Evolutionary conservation across 2,888 invertebrate species (phyloP), one percentile per base, ranked within the genome.

Genomic region (Melolontha melolontha): DNA sequence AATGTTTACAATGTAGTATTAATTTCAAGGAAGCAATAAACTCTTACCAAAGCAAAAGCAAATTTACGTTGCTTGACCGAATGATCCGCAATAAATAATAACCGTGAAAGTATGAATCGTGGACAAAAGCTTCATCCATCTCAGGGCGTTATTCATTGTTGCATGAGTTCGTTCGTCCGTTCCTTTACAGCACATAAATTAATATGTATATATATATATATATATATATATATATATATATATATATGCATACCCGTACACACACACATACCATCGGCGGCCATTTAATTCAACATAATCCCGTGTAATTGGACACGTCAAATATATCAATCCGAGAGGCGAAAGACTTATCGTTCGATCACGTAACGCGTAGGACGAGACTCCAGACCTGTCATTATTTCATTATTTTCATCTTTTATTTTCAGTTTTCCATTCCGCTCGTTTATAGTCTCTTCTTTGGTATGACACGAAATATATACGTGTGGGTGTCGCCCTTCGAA

Each of bases 301-400:
- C 59, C 29, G 27, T 59, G 59, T 59, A 59, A 59, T 59, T 59
- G 59, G 59, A 59, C 59, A 44, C 44, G 59, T 59, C 59, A 59
- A 59, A 59, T 59, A 59, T 59, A 59, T 59, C 59, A 59, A 59
- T 59, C 59, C 12, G 59, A 8, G 44, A 59, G 44, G 27, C 22
- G 40, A 27, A 16, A 47, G 11, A 14, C 17, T 29, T 34, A 44
- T 44, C 59, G 59, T 29, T 59, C 44, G 44, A 59, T 59, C 59
- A 59, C 27, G 44, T 27, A 29, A 12, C 12, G 59, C 44, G 59
- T 59, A 29, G 59, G 59, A 27, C 11, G 59, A 14, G 44, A 29
- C 59, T 44, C n/a, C 44, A 54, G 29, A 10, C 44, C 44, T 44
- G 59, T 59, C 44, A 59, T 44, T 59, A 59, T 59, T 59, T 44